Base-by-base conservation (phyloP, 2,797 vertebrate genomes). In the Molossus alvarezi region DNA sequence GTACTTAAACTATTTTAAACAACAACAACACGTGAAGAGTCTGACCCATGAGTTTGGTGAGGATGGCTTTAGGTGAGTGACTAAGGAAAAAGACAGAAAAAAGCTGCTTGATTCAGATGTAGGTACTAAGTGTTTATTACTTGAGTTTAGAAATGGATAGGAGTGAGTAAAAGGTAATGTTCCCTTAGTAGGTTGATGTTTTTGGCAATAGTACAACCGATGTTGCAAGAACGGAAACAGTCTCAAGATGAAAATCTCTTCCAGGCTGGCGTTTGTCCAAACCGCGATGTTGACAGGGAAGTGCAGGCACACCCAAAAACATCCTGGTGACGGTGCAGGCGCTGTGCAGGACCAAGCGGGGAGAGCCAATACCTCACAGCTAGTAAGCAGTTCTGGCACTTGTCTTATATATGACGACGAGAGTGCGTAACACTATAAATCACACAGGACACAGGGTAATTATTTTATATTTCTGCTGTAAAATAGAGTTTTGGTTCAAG, bases 161-260 rank as follows among this genome's bases (percentile, higher is more conserved):
- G 87, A 97, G 88, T 95, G 95, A 97, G 80, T 80, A 86, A 97
- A 97, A 97, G 64, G 95, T 85, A 97, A 97, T 95, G 96, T 97
- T 98, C 97, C 84, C 95, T 97, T 72, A 76, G 93, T 79, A 77
- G 97, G 97, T 93, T 97, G 97, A 97, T 98, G 86, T 97, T 98
- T 97, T 98, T 98, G 98, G 98, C 98, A 98, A 71, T 53, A 87
- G 80, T 96, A 95, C 96, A 98, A 88, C 90, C 62, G 71, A 97
- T 98, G 97, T 98, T 97, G 97, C 98, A 98, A 98, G 97, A 97
- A 95, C 97, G 97, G 98, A 98, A 97, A 79, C 95, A 96, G 91
- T 71, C 93, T 95, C 88, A 91, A 98, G 97, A 98, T 98, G 98
- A 98, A 98, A 96, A 97, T 98, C 98, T 98, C 95, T 97, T 98